phyloP scores from a whole-genome alignment of 2,113 vertebrate genomes.

The Takifugu bimaculatus region DNA sequence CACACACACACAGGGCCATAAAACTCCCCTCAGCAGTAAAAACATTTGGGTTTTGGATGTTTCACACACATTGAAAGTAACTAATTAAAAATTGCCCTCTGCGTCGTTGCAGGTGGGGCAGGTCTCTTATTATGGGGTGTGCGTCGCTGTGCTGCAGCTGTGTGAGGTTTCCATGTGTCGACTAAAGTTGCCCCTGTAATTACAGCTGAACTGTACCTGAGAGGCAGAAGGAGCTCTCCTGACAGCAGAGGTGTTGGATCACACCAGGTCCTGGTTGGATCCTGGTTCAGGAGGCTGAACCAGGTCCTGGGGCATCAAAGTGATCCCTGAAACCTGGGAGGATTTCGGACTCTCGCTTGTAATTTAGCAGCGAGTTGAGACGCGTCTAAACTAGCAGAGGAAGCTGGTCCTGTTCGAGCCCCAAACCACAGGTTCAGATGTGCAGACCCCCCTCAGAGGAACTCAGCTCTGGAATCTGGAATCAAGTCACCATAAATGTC shows the following conservation, averaged over 20 bases:
- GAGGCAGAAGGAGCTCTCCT: background rate
- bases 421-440: slow-evolving; percentile 14
- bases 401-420: background rate
- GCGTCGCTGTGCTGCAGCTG: slow-evolving; percentile 20
- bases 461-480: too few species aligned
- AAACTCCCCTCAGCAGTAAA: slow-evolving; percentile 3
- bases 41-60: slow-evolving; percentile 18
- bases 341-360: slow-evolving; percentile 42
- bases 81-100: slow-evolving; percentile 8
- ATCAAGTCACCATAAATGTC: too few species aligned
- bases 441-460: background rate
- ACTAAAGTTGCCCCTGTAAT: slow-evolving; percentile 24
- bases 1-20: too few species aligned
- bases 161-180: slow-evolving; percentile 16
- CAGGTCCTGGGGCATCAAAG: background rate
- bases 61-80: slow-evolving; percentile 18
- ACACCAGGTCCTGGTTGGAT: too few species aligned
- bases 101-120: background rate
- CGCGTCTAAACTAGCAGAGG: slow-evolving; percentile 16
- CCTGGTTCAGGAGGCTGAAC: too few species aligned
- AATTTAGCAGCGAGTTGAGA: slow-evolving; percentile 36
- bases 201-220: slow-evolving; percentile 17
- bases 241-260: background rate
- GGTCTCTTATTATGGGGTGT: slow-evolving; percentile 36
- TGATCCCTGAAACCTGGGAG: slow-evolving; percentile 4